Evolutionary conservation across 2,888 invertebrate species (phyloP), one percentile per base, ranked within the genome.

Genomic region (Cryptocheilus praepositus): DNA sequence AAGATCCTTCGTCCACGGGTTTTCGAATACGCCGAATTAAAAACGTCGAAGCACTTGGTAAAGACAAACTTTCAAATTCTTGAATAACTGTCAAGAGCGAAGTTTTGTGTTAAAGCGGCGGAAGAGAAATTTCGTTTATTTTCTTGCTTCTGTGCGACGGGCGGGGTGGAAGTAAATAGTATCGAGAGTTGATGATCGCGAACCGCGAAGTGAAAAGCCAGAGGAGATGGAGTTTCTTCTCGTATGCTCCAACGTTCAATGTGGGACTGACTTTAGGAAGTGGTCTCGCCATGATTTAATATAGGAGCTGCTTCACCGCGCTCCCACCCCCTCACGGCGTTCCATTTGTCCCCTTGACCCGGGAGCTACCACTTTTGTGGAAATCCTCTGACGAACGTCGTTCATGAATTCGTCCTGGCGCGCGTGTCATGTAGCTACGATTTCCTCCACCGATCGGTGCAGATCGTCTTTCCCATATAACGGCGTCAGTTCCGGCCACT

Each of bases 201-300:
- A 36, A 1, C 36, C 36, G 36, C 36, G 36, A 11, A 49, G 16
- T 49, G 49, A 5, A 18, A 16, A 49, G 45, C 28, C 49, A 49
- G 64, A 56, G 58, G 67, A 67, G 70, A 36, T 36, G 36, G 36
- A 36, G 36, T 36, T 36, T 36, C 62, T 60, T 62, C 68, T 70
- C 61, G 61, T 58, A 67, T 70, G 52, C 56, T 58, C 22, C 69
- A 70, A 68, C 74, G 79, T 64, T 73, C 70, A 65, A 71, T 73
- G 77, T 67, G 77, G 77, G 77, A 85, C 85, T 85, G 86, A 79
- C 79, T 86, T 87, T 81, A 77, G 75, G 77, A 80, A 83, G 81
- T 76, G 76, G 81, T 82, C 81, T 81, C 83, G 84, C 77, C 83
- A 86, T 86, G 83, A 85, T 86, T 87, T 87, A 86, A 88, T 88